Base-by-base conservation (phyloP, 2,888 invertebrate genomes). In the Ormia ochracea region DNA sequence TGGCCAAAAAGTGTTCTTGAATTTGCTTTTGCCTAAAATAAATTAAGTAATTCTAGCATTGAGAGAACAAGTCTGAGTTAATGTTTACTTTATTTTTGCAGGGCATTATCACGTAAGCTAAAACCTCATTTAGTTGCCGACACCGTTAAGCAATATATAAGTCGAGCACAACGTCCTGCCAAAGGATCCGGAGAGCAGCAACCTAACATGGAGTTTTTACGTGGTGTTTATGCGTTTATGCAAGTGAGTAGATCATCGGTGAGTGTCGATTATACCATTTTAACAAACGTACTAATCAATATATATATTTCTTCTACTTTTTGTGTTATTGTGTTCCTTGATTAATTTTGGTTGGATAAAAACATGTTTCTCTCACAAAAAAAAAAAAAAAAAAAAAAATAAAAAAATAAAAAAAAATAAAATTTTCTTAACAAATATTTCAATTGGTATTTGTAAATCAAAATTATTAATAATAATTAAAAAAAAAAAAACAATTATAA, bases 191-290 rank as follows among this genome's bases (percentile, higher is more conserved):
- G 87, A 86, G 82, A 85, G 59, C 89, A 90, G 85, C 90, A 89
- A 84, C 90, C 89, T 89, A 90, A 89, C 88, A 90, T 90, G 90
- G 90, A 90, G 89, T 90, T 90, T 90, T 90, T 90, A 90, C 90
- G 90, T 84, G 90, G 90, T 83, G 90, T 90, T 85, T 90, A 90
- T 90, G 90, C 90, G 87, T 90, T 90, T 89, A 90, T 90, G 90
- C 90, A 90, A 90, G 90, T 90, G 89, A 90, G 90, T 90, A 90
- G 90, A 90, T 90, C 90, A 89, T 90, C 90, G 90, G 90, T 90
- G 88, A 90, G 90, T 90, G 89, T 90, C 88, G 86, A 84, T 86
- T 84, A 86, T 85, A 86, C 87, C 86, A 87, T 82, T 87, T 87
- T 89, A 89, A 88, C 88, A 87, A 86, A 82, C 84, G 84, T 89